Percentiles rank a stretch among this genome's conserved stretches.
Evolutionary conservation across 2,888 invertebrate species (phyloP).

Genomic region (Phlogophora meticulosa): DNA sequence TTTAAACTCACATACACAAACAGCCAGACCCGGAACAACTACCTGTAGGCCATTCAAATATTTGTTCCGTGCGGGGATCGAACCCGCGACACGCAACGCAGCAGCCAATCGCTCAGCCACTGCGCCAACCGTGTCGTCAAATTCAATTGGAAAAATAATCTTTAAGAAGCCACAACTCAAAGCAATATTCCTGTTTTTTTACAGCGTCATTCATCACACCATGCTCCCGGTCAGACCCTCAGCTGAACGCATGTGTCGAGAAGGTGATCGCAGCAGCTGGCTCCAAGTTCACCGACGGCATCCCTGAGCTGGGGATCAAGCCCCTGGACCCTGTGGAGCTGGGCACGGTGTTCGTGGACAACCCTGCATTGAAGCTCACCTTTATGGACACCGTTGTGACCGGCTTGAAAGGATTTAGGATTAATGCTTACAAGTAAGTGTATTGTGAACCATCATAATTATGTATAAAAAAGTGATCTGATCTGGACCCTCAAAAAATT

Average conservation of each 20-base stretch:
- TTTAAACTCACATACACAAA: no score
- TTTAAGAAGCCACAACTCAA: neutral
- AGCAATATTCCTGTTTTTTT: conserved; percentile 45
- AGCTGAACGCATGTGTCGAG: conserved; percentile 83
- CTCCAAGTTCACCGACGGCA: conserved; percentile 83
- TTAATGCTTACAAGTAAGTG: conserved; percentile 86
- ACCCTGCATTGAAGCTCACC: conserved; percentile 83
- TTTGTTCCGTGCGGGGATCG: no score
- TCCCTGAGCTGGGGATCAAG: conserved; percentile 87
- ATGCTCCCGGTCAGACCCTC: conserved; percentile 85
- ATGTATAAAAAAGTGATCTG: no score
- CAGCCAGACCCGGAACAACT: no score
- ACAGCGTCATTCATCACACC: conserved; percentile 87
- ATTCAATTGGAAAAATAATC: neutral
- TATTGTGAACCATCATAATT: neutral
- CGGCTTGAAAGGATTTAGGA: conserved; percentile 81
- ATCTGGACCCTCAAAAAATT: no score
- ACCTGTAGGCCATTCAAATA: no score
- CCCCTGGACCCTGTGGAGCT: conserved; percentile 87
- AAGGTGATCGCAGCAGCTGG: conserved; percentile 77
- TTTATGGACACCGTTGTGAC: conserved; percentile 87
- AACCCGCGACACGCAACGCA: no score
- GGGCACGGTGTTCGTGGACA: conserved; percentile 85
- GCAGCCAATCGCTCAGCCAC: no score
- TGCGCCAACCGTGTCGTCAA: no score